Evolutionary conservation across 2,797 vertebrate species (phyloP).

Genomic region (Typhlichthys subterraneus): DNA sequence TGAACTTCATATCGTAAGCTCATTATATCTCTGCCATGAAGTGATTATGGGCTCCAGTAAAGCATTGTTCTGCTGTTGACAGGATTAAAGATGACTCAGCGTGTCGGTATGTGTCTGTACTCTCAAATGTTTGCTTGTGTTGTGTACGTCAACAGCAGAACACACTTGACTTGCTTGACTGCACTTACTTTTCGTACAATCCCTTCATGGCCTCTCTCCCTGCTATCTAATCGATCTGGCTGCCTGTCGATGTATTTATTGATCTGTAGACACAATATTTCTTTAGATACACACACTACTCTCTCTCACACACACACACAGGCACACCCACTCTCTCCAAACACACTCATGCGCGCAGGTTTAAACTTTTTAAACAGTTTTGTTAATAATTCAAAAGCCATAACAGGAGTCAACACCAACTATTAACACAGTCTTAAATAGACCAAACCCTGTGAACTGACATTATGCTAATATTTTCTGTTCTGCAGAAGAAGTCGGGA

Average conservation of each 20-base stretch:
- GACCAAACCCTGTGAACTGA: conserved; percentile 1
- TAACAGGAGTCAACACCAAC: not conserved
- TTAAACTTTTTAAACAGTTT: not conserved
- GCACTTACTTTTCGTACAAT: conserved; percentile 47
- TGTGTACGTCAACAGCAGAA: conserved; percentile 52
- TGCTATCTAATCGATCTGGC: not conserved
- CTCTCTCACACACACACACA: conserved; percentile 3
- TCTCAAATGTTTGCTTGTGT: conserved; percentile 57
- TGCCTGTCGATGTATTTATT: not conserved
- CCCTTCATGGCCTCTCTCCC: conserved; percentile 20
- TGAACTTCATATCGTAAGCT: conserved; percentile 72
- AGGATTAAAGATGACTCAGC: conserved; percentile 70
- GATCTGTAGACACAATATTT: conserved; percentile 26
- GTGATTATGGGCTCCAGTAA: conserved; percentile 71
- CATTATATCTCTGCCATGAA: conserved; percentile 72
- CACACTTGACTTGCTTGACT: conserved; percentile 48
- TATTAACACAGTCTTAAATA: not conserved
- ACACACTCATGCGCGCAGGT: not conserved
- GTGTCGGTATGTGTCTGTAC: conserved; percentile 15
- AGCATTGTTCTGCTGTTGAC: conserved; percentile 73
- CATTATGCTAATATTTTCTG: not conserved
- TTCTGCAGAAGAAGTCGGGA: conserved; percentile 84
- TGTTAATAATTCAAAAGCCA: no score
- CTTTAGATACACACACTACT: conserved; percentile 9
- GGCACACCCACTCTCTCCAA: not conserved